phyloP scores from a whole-genome alignment of 1,140 invertebrate genomes.

The Xylocopa sonorina region DNA sequence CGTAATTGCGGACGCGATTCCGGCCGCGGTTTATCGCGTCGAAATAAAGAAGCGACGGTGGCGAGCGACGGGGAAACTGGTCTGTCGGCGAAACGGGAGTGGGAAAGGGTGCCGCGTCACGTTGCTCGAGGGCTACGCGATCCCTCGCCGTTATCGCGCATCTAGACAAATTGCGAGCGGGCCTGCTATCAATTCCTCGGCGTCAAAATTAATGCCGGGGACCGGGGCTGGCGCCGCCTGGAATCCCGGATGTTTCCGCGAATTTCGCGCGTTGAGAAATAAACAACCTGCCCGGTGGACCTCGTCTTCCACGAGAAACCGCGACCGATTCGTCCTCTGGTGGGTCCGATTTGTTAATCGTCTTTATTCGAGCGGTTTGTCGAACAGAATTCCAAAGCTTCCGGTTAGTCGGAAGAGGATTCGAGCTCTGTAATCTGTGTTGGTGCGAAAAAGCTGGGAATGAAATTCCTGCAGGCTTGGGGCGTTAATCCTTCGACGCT shows the following conservation, averaged over 20 bases:
- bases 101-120: background rate
- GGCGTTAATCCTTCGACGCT: too few species aligned
- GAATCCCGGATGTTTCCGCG: constrained; percentile 33
- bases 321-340: constrained; percentile 33
- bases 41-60: constrained; percentile 4
- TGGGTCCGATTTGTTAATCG: constrained; percentile 40
- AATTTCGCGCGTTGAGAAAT: constrained; percentile 26
- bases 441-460: too few species aligned
- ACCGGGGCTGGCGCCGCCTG: too few species aligned
- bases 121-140: constrained; percentile 24
- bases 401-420: constrained; percentile 17
- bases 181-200: constrained; percentile 19
- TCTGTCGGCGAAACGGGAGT: background rate
- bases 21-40: background rate
- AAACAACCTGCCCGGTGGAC: too few species aligned
- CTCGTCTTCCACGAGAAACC: background rate
- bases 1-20: constrained; percentile 49
- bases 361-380: constrained; percentile 48
- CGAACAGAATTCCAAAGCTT: constrained; percentile 45
- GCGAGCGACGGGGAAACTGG: constrained; percentile 19
- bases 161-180: constrained; percentile 46
- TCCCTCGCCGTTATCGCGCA: constrained; percentile 35
- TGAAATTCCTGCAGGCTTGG: too few species aligned
- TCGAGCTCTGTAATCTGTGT: too few species aligned
- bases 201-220: constrained; percentile 29